Evolutionary conservation across 2,113 vertebrate genomes (phyloP).

Genomic region (Mobula birostris): DNA sequence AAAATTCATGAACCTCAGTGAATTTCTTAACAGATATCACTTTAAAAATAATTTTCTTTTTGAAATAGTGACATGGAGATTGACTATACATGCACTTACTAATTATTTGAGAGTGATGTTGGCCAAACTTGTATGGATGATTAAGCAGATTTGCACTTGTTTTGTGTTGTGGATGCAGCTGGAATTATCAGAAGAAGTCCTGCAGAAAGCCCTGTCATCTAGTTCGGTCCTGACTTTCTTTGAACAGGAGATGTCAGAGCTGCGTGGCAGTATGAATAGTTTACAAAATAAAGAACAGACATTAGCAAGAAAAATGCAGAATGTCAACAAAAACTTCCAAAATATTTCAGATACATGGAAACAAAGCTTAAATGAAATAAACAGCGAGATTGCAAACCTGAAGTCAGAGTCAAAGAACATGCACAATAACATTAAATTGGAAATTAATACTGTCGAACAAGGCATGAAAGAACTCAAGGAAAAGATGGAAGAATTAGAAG

Average conservation of each 20-base stretch:
- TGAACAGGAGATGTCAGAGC: conserved; percentile 64
- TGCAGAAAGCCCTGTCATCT: conserved; percentile 61
- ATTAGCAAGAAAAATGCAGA: conserved; percentile 60
- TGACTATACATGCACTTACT: neutral
- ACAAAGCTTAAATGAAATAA: conserved; percentile 59
- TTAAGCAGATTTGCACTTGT: conserved; percentile 58
- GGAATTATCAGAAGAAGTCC: conserved; percentile 66
- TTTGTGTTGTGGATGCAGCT: conserved; percentile 93
- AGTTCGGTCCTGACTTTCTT: conserved; percentile 61
- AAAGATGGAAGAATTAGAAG: conserved; percentile 76
- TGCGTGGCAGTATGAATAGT: conserved; percentile 54
- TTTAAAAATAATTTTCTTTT: neutral
- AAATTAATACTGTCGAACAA: conserved; percentile 72
- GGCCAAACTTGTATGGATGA: neutral
- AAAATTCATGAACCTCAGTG: neutral
- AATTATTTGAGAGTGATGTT: conserved; percentile 6
- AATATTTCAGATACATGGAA: conserved; percentile 71
- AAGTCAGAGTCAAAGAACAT: conserved; percentile 66
- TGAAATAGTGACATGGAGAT: neutral
- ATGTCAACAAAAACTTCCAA: conserved; percentile 64
- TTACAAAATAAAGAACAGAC: conserved; percentile 63
- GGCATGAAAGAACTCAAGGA: conserved; percentile 61
- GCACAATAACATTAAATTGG: conserved; percentile 62
- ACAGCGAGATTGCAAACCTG: conserved; percentile 56
- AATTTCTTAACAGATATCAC: neutral